Base-by-base conservation (phyloP, 2,888 invertebrate genomes). In the Nebria brevicollis region DNA sequence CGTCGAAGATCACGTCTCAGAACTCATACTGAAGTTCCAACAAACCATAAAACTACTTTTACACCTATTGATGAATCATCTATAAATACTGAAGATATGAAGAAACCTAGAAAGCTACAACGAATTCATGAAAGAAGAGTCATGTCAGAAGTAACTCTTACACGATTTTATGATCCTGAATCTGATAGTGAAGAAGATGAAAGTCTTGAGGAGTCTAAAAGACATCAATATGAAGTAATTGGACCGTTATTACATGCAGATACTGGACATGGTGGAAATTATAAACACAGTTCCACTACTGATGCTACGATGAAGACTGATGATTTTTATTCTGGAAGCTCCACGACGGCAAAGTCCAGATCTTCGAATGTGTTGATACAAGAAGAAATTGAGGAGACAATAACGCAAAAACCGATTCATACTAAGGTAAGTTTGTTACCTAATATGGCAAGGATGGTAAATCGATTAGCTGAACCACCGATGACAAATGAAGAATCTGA, bases 201-300 rank as follows among this genome's bases (percentile, higher is more conserved):
- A 11, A 66, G 34, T 66, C 25, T 64, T 11, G 80, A 80, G 54
- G 80, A 80, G 20, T 43, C 80, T 4, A 81, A 73, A 65, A 72
- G 65, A 66, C 72, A 66, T 7, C 66, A 81, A 26, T 81, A 77
- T 66, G 77, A 81, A 77, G 66, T 81, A 2, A 66, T 77, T n/a
- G 81, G 66, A 25, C 77, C 76, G 7, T 42, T 81, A 8, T 66
- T 15, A 42, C 43, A 72, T 66, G 20, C 66, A n/a, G 81, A 66
- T 4, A 77, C 83, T 0, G 83, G 82, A 74, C 84, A 85, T 64
- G 85, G 84, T 8, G 84, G 84, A 4, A 84, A 85, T 72, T 85
- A 84, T 68, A 83, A 75, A 13, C 11, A 75, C 3, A 2, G 7
- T n/a, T 41, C 10, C 15, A 75, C 15, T 43, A 13, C 13, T 11